These are phyloP conservation scores for Amphiprion clarkii DNA, from an alignment of 2,797 vertebrate species.

Conservation along the genomic window DNA sequence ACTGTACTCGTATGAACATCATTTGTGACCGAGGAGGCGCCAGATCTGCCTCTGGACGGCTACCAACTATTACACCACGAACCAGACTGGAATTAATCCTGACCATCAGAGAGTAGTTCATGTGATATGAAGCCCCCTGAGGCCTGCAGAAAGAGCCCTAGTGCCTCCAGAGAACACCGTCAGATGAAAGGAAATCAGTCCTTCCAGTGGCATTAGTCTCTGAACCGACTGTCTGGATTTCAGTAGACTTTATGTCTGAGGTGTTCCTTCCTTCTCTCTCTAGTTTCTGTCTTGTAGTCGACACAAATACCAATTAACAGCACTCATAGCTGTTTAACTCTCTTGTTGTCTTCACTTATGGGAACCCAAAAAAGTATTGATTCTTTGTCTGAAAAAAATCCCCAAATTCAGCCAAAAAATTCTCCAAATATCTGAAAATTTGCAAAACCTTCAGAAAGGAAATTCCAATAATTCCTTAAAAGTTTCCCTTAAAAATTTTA, in stretches of 20 bases:
- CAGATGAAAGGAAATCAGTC: conserved; percentile 51
- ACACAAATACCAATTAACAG: background rate
- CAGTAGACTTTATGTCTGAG: conserved; percentile 20
- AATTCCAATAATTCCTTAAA: too few relatives aligned
- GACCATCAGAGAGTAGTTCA: conserved; percentile 45
- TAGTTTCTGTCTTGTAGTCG: background rate
- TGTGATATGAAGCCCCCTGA: conserved; percentile 43
- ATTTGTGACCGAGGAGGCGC: conserved; percentile 15
- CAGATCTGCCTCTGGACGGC: conserved; percentile 44
- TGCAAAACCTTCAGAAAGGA: too few relatives aligned
- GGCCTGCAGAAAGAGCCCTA: conserved; percentile 42
- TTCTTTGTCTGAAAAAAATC: too few relatives aligned
- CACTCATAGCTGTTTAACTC: background rate
- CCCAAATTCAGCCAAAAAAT: too few relatives aligned
- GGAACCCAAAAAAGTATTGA: too few relatives aligned
- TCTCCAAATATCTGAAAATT: too few relatives aligned
- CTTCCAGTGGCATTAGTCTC: conserved; percentile 16
- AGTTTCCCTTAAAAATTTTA: too few relatives aligned
- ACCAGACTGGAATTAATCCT: conserved; percentile 57
- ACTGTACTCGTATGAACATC: conserved; percentile 5
- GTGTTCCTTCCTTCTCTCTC: conserved; percentile 10
- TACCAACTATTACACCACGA: conserved; percentile 47
- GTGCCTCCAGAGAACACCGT: conserved; percentile 20
- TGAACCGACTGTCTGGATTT: background rate
- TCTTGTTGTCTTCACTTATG: too few relatives aligned